Evolutionary conservation across 2,888 invertebrate genomes (phyloP).

Genomic region (Ichneumoninae sp.): DNA sequence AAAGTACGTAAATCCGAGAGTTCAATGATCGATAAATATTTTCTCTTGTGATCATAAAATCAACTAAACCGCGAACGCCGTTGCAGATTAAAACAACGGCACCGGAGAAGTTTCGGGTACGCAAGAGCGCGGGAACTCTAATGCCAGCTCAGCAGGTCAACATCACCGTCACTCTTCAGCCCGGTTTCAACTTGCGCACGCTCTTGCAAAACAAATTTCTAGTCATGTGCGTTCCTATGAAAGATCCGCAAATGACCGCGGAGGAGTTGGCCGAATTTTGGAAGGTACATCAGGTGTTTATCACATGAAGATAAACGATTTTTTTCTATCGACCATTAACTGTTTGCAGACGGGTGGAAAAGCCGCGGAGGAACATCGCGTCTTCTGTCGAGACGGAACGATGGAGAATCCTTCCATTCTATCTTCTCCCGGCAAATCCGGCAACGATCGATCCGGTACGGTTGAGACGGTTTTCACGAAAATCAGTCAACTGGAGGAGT

Average conservation of each 20-base stretch:
- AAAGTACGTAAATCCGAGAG: slow-evolving; percentile 86
- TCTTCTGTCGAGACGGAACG: slow-evolving; percentile 88
- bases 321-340: neutral
- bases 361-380: slow-evolving; percentile 89
- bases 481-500: slow-evolving; percentile 84
- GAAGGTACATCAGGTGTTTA: slow-evolving; percentile 85
- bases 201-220: slow-evolving; percentile 91
- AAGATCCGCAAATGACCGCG: slow-evolving; percentile 86
- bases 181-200: slow-evolving; percentile 89
- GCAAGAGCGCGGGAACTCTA: slow-evolving; percentile 93
- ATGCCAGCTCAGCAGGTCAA: slow-evolving; percentile 87
- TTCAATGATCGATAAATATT: slow-evolving; percentile 5
- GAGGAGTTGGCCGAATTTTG: slow-evolving; percentile 91
- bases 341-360: slow-evolving; percentile 84
- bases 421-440: slow-evolving; percentile 69
- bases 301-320: neutral
- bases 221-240: slow-evolving; percentile 91
- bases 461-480: slow-evolving; percentile 78
- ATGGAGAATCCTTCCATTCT: slow-evolving; percentile 75
- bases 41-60: neutral
- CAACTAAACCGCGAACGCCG: neutral
- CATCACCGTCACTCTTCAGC: slow-evolving; percentile 91
- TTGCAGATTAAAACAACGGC: slow-evolving; percentile 96
- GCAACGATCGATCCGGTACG: slow-evolving; percentile 73
- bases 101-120: slow-evolving; percentile 97